Evolutionary conservation across 2,888 invertebrate genomes (phyloP).

Genomic region (Bugulina stolonifera): DNA sequence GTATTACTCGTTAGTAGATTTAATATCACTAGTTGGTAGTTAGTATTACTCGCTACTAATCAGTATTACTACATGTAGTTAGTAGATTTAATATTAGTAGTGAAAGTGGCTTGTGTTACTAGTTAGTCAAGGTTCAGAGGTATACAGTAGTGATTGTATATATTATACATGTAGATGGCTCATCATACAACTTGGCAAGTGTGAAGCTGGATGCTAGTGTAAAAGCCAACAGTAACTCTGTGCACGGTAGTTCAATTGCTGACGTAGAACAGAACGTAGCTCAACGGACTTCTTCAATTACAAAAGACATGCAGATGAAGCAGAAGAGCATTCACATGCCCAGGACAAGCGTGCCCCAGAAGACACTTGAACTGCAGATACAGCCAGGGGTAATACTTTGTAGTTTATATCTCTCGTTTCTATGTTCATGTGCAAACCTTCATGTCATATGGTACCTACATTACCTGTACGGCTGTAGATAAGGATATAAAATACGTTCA

Average conservation of each 20-base stretch:
- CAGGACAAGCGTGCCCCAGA: slow-evolving; percentile 34
- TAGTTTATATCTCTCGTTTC: too few relatives aligned
- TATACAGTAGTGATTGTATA: too few relatives aligned
- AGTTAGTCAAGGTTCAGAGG: too few relatives aligned
- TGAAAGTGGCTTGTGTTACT: too few relatives aligned
- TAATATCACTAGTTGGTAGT: too few relatives aligned
- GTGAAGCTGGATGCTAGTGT: slow-evolving; percentile 37
- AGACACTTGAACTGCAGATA: slow-evolving; percentile 46
- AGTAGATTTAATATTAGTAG: too few relatives aligned
- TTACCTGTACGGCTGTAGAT: too few relatives aligned
- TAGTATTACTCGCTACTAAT: too few relatives aligned
- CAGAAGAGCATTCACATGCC: slow-evolving; percentile 25
- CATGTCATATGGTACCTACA: not conserved
- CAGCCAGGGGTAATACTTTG: slow-evolving; percentile 49
- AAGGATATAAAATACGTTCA: too few relatives aligned
- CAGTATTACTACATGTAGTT: too few relatives aligned
- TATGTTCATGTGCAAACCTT: too few relatives aligned
- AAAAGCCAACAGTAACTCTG: slow-evolving; percentile 20
- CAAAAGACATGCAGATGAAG: not conserved
- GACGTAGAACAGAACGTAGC: not conserved
- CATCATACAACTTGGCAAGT: slow-evolving; percentile 33
- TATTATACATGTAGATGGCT: not conserved
- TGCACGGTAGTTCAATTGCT: not conserved
- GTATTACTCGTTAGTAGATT: too few relatives aligned
- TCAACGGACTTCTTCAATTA: not conserved